Evolutionary conservation across 2,797 vertebrate genomes (phyloP).

Genomic region (Manis crassicaudata): DNA sequence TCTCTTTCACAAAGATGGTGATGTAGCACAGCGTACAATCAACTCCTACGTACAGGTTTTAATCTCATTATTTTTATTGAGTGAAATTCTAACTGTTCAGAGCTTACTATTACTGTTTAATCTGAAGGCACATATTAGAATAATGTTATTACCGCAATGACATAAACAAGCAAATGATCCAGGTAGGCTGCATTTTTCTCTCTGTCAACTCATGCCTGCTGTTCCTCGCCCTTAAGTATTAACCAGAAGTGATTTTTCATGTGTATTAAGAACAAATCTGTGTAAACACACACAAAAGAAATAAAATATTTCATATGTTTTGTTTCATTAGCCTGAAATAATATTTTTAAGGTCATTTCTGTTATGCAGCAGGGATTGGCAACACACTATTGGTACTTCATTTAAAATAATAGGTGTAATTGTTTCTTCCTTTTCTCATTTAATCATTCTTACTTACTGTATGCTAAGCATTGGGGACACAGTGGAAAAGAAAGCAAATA

Average conservation of each 20-base stretch:
- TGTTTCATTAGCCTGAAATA: slow-evolving; percentile 18
- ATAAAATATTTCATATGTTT: slow-evolving; percentile 30
- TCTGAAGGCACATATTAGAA: neutral
- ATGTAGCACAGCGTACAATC: neutral
- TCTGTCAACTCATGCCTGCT: neutral
- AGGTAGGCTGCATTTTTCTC: neutral
- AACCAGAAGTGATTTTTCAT: neutral
- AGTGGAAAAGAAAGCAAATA: neutral
- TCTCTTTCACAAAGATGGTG: neutral
- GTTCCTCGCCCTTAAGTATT: neutral
- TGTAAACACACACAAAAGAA: neutral
- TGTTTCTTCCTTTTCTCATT: neutral
- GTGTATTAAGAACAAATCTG: neutral
- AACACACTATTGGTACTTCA: neutral
- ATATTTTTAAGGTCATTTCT: slow-evolving; percentile 1
- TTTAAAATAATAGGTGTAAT: neutral
- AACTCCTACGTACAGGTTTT: slow-evolving; percentile 43
- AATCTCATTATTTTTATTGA: slow-evolving; percentile 64
- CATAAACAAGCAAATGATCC: neutral
- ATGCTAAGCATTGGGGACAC: neutral
- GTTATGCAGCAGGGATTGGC: neutral
- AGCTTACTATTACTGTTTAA: slow-evolving; percentile 55
- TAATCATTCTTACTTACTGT: neutral
- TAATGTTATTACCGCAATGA: neutral
- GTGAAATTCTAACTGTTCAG: slow-evolving; percentile 28